These are phyloP conservation scores for Mus musculus DNA, from an alignment of 2,113 vertebrate genomes.

Conservation along the genomic window DNA sequence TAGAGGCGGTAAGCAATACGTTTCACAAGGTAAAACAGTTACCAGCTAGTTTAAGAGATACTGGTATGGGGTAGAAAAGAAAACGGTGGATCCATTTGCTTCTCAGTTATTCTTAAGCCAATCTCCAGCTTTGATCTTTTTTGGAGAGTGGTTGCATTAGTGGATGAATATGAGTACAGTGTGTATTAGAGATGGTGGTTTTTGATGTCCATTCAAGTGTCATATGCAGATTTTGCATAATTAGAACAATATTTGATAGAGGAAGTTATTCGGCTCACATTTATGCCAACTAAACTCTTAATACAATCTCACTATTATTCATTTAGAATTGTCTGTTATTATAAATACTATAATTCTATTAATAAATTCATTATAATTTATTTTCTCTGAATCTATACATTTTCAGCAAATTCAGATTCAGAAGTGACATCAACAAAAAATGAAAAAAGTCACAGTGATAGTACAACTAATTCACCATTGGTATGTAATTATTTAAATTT, in stretches of 20 bases:
- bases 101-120: not conserved
- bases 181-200: not conserved
- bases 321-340: not conserved
- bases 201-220: not conserved
- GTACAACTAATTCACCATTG: not conserved
- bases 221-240: not conserved
- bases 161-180: not conserved
- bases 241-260: not conserved
- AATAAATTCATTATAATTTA: not conserved
- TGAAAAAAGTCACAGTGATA: not conserved
- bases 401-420: not conserved
- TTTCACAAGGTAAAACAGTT: not conserved
- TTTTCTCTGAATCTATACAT: not conserved
- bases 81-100: not conserved
- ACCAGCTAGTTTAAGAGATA: not conserved
- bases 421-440: not conserved
- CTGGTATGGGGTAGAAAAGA: not conserved
- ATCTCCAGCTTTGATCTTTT: not conserved
- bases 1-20: not conserved
- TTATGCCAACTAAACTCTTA: not conserved
- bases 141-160: not conserved
- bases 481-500: not conserved
- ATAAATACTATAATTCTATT: not conserved
- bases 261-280: not conserved
- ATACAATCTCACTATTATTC: not conserved